Evolutionary conservation across 2,113 vertebrate genomes (phyloP), one percentile per base, ranked within the genome.

Genomic region (Alectura lathami): DNA sequence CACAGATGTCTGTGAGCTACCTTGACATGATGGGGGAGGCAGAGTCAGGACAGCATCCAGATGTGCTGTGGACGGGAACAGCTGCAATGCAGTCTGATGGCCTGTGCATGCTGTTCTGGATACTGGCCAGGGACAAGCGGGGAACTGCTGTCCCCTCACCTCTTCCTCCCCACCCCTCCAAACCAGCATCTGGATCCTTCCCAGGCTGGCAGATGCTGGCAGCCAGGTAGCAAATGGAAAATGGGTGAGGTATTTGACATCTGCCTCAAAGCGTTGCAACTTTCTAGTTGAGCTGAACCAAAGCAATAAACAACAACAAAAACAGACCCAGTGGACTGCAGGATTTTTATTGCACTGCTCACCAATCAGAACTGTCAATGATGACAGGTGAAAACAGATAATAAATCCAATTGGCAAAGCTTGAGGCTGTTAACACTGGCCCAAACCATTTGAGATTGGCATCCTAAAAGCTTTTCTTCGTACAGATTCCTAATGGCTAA

Each of bases 51-150:
- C 20, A 69, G 47, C 38, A 76, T 70, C 24, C 48, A 48, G 64
- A 50, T 56, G 26, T 69, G 53, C 62, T 45, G 27, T 66, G 32
- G 36, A 60, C 50, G 38, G 10, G 8, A 60, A 47, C 12, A 53
- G 38, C 53, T 82, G n/a, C 47, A 48, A 12, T 40, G 57, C 4
- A 20, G 17, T 57, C 57, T 62, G 20, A 60, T 67, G 70, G 45
- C 18, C 67, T 77, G 6, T 59, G 42, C 4, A 4, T 36, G 8
- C 59, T 7, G 4, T 36, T 60, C 13, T 23, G 48, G 21, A n/a
- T 47, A 36, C n/a, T 0, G 1, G 8, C 9, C 26, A 17, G 32
- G 42, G 32, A 48, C 2, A 2, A 81, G 40, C 13, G 10, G 67
- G 7, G 9, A 22, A 17, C 30, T 63, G 7, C 21, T 36, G 29